Conservation (phyloP, 2,113 vertebrate species). For the Tichodroma muraria region DNA sequence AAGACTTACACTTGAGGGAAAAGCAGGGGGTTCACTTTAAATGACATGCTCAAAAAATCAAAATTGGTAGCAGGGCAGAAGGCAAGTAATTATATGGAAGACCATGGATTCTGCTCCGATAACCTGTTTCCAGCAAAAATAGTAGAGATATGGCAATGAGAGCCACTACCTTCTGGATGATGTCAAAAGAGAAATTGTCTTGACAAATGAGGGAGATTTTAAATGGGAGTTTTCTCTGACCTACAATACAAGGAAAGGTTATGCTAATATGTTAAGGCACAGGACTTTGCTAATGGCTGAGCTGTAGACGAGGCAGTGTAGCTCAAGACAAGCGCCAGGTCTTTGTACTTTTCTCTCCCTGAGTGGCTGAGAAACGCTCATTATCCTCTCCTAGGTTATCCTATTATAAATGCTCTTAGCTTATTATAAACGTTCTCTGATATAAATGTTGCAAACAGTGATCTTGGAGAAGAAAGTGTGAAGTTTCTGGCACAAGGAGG, state of each 20-base stretch:
- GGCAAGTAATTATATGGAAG: background rate
- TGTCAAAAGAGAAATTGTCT: constrained; percentile 53
- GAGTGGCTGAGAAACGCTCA: constrained; percentile 35
- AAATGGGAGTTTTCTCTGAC: constrained; percentile 49
- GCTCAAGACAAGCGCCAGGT: background rate
- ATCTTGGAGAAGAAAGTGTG: constrained; percentile 18
- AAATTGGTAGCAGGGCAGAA: background rate
- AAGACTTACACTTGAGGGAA: background rate
- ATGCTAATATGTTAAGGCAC: constrained; percentile 46
- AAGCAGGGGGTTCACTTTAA: background rate
- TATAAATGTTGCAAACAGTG: background rate
- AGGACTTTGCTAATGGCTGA: constrained; percentile 35
- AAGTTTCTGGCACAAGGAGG: background rate
- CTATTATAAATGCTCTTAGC: constrained; percentile 25
- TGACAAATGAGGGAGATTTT: constrained; percentile 58
- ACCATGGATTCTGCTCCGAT: background rate
- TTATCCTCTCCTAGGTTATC: constrained; percentile 33
- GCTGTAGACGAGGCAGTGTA: background rate
- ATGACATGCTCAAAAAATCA: background rate
- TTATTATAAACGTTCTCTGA: constrained; percentile 44
- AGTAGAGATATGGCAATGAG: background rate
- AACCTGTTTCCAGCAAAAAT: constrained; percentile 8
- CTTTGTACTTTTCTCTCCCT: constrained; percentile 22
- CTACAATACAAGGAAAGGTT: constrained; percentile 40
- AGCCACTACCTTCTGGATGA: background rate